Evolutionary conservation across 2,888 invertebrate species (phyloP), one percentile per base, ranked within the genome.

Genomic region (Sphecodes monilicornis): DNA sequence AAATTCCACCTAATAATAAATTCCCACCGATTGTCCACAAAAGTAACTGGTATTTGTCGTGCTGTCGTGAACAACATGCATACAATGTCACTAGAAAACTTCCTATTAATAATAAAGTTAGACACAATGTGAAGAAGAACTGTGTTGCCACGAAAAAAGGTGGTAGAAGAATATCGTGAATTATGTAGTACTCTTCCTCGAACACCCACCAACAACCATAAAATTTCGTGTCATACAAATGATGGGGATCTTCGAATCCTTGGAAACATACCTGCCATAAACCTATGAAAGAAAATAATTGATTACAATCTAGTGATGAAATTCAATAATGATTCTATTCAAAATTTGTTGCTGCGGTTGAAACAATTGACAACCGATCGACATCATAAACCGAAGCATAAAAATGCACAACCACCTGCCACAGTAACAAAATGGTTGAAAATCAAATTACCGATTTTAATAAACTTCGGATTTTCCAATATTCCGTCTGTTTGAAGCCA

Each of bases 171-270:
- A 98, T 97, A 91, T 98, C 97, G 92, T 98, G 97, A 89, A 99
- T 98, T 82, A 98, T 98, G 93, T 98, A 98, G 94, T 98, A 99
- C 95, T 99, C 99, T 94, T 98, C 99, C 95, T 99, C 98, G 93
- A 99, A 98, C 84, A 99, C 98, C 98, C 99, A 99, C 98, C 98
- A 98, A 93, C 99, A 99, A 0, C 98, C 98, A 26, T 96, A 96
- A 92, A 98, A 98, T 76, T 96, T 96, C 8, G 97, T 97, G 92
- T 99, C 98, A 95, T 99, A 99, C 94, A 97, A 96, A 88, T 97
- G 97, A 90, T 97, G 97, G 6, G 97, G 97, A 94, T 99, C 99
- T 95, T 97, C 97, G 93, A 98, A 98, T 69, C 97, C 96, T 91
- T 97, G 96, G 92, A 99, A 98, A 94, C 99, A 99, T 5, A 98